These are phyloP conservation scores for Atopsyche davidsoni DNA, from an alignment of 1,140 invertebrate genomes.

Conservation along the genomic window DNA sequence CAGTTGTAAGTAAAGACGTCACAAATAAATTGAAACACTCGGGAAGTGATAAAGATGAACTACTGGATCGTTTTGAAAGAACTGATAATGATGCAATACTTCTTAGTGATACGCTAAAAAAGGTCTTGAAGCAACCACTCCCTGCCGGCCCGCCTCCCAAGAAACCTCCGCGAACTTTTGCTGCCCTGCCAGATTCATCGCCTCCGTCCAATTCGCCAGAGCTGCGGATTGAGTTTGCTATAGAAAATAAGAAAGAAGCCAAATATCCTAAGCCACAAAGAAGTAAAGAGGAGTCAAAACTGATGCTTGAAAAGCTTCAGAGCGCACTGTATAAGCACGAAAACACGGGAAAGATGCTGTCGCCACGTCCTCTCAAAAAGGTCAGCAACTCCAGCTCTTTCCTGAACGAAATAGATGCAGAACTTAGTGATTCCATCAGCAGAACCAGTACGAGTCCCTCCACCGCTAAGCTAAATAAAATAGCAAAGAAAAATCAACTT, in stretches of 20 bases:
- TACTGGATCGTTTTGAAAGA: background rate
- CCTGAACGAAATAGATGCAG: slow-evolving; percentile 23
- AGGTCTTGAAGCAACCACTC: slow-evolving; percentile 55
- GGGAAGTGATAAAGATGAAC: background rate
- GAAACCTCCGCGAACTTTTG: slow-evolving; percentile 65
- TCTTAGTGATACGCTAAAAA: slow-evolving; percentile 53
- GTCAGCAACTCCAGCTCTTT: slow-evolving; percentile 16
- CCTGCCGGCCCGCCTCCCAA: slow-evolving; percentile 61
- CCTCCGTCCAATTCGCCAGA: slow-evolving; percentile 11
- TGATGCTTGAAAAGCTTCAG: slow-evolving; percentile 56
- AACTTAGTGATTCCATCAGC: slow-evolving; percentile 9
- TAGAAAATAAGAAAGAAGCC: slow-evolving; percentile 4
- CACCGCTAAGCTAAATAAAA: slow-evolving; percentile 4
- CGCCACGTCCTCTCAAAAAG: slow-evolving; percentile 27
- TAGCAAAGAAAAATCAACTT: background rate
- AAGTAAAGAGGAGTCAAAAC: slow-evolving; percentile 45
- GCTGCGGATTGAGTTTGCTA: slow-evolving; percentile 11
- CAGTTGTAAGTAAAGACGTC: background rate
- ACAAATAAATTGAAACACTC: background rate
- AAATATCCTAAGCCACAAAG: slow-evolving; percentile 25
- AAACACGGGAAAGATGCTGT: slow-evolving; percentile 32
- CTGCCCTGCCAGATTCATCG: slow-evolving; percentile 33
- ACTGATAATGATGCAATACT: slow-evolving; percentile 13
- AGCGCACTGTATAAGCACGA: slow-evolving; percentile 50
- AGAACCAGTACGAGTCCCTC: slow-evolving; percentile 16